Conservation (phyloP, 2,888 invertebrate genomes). For the Drosophila pegasa region DNA sequence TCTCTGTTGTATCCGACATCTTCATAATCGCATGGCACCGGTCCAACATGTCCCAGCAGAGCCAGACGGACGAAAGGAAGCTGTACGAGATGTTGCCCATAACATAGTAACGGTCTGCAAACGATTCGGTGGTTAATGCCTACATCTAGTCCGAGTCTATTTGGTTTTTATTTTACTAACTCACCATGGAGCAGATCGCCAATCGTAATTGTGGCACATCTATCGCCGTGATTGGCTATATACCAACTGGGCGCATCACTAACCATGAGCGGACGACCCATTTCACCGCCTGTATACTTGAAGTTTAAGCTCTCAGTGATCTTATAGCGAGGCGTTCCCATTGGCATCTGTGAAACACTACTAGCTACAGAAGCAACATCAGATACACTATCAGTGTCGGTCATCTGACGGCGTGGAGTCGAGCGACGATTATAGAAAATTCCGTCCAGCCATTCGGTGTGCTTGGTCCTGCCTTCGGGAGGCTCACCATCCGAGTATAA, state of each 20-base stretch:
- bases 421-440: no score
- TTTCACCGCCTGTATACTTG: background rate
- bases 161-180: background rate
- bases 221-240: background rate
- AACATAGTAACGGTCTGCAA: conserved; percentile 19
- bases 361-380: no score
- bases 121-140: no score
- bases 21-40: background rate
- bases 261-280: background rate
- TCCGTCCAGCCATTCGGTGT: no score
- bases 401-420: no score
- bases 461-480: no score
- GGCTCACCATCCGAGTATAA: no score
- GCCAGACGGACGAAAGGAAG: conserved; percentile 6
- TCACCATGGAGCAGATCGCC: conserved; percentile 4
- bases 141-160: no score
- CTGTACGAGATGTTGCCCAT: background rate
- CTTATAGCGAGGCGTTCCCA: background rate
- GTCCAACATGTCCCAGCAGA: background rate
- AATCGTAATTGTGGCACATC: background rate
- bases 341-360: no score
- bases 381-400: no score
- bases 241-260: conserved; percentile 3
- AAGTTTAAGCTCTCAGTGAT: background rate
- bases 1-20: background rate